Conservation (phyloP, 1,140 invertebrate genomes). For the Brachionus angularis region DNA sequence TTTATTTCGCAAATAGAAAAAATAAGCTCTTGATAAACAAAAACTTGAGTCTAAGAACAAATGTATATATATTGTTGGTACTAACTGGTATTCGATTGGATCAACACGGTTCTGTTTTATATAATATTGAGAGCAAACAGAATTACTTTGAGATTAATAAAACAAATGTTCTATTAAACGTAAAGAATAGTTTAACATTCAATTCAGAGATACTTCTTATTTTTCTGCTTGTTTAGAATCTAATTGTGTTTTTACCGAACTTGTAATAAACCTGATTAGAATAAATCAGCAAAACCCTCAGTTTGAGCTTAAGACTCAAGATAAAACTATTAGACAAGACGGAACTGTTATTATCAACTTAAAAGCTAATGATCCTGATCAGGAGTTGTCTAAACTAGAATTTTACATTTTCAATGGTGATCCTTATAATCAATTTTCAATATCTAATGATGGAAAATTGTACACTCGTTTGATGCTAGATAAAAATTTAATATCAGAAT, state of each 20-base stretch:
- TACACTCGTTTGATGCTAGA: slow-evolving; percentile 20
- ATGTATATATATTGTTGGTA: no score
- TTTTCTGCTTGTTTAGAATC: background rate
- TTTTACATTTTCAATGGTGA: slow-evolving; percentile 23
- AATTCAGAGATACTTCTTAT: no score
- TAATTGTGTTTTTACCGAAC: background rate
- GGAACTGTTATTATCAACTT: slow-evolving; percentile 23
- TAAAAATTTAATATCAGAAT: background rate
- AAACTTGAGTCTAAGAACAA: no score
- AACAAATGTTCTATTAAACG: background rate
- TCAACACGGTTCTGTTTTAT: no score
- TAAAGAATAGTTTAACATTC: no score
- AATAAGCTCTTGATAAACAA: no score
- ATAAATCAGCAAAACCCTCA: background rate
- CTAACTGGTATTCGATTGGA: no score
- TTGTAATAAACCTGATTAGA: background rate
- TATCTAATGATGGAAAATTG: slow-evolving; percentile 27
- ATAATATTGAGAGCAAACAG: no score
- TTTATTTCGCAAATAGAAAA: no score
- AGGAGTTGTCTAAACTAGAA: background rate
- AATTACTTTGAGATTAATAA: background rate
- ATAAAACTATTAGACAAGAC: slow-evolving; percentile 18
- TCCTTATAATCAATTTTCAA: background rate
- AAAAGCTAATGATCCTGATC: background rate
- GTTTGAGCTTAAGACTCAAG: background rate